A percentile compares a stretch with the other conserved stretches of the same genome.
phyloP scores from a whole-genome alignment of 2,888 invertebrate genomes.

The Athripsodes cinereus region DNA sequence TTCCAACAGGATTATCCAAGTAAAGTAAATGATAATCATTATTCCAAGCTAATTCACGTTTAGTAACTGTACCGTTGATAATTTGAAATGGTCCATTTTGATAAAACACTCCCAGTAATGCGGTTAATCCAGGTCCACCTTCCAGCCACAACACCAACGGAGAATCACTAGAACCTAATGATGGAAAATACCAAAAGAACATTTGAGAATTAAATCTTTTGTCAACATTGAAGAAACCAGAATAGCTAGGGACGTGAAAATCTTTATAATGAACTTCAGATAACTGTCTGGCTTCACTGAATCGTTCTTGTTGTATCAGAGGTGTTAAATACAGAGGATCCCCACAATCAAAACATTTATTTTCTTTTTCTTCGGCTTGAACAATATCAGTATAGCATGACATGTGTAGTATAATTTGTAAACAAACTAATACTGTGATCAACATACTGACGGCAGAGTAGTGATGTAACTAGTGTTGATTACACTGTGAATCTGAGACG shows the following conservation, averaged over 20 bases:
- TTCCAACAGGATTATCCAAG: constrained; percentile 90
- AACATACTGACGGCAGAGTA: no score
- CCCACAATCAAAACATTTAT: no score
- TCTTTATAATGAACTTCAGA: background rate
- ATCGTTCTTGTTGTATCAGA: background rate
- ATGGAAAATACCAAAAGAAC: constrained; percentile 91
- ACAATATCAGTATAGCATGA: no score
- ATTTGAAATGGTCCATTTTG: constrained; percentile 72
- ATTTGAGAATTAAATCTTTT: constrained; percentile 66
- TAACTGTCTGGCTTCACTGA: background rate
- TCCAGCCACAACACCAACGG: constrained; percentile 80
- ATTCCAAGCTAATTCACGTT: constrained; percentile 61
- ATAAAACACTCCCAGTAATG: constrained; percentile 71
- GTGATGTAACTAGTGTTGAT: no score
- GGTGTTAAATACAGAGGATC: background rate
- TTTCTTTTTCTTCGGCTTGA: no score
- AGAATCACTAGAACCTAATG: constrained; percentile 42
- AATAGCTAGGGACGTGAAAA: constrained; percentile 1
- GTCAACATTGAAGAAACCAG: constrained; percentile 1
- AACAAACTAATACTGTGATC: no score
- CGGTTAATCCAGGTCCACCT: constrained; percentile 79
- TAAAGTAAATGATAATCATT: constrained; percentile 73
- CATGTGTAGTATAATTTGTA: no score
- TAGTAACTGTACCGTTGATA: background rate
- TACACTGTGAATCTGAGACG: no score